These are phyloP conservation scores for Iphiclides podalirius DNA, from an alignment of 2,888 invertebrate species.

Conservation along the genomic window DNA sequence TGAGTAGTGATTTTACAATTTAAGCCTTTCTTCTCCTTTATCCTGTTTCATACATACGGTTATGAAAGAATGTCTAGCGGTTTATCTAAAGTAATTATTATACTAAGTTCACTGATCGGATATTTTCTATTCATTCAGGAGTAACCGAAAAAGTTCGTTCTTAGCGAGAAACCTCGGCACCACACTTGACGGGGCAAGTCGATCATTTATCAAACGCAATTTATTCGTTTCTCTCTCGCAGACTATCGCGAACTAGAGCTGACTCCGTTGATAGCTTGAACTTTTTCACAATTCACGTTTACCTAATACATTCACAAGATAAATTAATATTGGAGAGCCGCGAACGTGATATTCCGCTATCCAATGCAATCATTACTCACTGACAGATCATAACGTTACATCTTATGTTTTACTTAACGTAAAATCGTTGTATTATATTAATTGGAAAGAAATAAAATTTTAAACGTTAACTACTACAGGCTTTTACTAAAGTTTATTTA, in stretches of 20 bases:
- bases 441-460: neutral
- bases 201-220: conserved; percentile 56
- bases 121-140: conserved; percentile 3
- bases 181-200: neutral
- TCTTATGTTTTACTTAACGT: neutral
- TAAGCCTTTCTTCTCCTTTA: no score
- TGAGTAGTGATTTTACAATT: no score
- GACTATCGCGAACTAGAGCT: conserved; percentile 50
- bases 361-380: neutral
- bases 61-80: no score
- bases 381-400: neutral
- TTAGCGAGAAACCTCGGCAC: conserved; percentile 31
- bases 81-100: no score
- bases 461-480: neutral
- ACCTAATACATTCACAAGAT: conserved; percentile 44
- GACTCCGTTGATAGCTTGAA: conserved; percentile 48
- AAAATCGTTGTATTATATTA: neutral
- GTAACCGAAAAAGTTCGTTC: conserved; percentile 7
- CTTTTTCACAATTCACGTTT: conserved; percentile 64
- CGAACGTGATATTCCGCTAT: conserved; percentile 24
- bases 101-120: neutral
- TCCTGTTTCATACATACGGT: no score
- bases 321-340: conserved; percentile 52
- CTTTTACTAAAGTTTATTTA: neutral
- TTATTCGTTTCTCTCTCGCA: conserved; percentile 59